Evolutionary conservation across 1,140 invertebrate species (phyloP).

Genomic region (Amphibalanus amphitrite): DNA sequence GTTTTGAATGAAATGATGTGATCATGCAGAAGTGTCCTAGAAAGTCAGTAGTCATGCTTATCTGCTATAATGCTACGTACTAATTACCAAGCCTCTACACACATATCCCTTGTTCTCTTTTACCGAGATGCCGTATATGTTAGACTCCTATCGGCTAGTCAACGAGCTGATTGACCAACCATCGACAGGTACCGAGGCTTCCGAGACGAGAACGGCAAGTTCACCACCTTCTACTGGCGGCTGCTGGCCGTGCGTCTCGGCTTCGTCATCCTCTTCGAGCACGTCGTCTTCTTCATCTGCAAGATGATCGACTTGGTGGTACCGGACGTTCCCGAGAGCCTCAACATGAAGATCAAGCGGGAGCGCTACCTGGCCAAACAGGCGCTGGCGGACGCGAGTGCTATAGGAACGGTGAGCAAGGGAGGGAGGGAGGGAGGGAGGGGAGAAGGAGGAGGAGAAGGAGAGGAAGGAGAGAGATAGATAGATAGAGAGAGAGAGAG

Average conservation of each 20-base stretch:
- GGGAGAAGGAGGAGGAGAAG: neutral
- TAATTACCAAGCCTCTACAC: too few relatives aligned
- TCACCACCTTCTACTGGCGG: constrained; percentile 56
- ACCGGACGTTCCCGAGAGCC: constrained; percentile 37
- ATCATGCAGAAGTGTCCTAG: too few relatives aligned
- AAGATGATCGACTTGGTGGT: constrained; percentile 38
- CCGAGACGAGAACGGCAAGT: constrained; percentile 38
- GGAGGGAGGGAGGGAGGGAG: neutral
- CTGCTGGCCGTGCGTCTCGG: constrained; percentile 53
- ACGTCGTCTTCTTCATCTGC: constrained; percentile 40
- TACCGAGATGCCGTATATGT: too few relatives aligned
- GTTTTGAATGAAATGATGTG: too few relatives aligned
- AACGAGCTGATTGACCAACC: too few relatives aligned
- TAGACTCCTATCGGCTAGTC: too few relatives aligned
- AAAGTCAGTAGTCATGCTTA: too few relatives aligned
- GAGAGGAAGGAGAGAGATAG: neutral
- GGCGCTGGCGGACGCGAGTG: constrained; percentile 34
- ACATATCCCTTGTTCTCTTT: too few relatives aligned
- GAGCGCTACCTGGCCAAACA: constrained; percentile 43
- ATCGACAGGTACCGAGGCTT: constrained; percentile 38
- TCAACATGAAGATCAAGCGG: constrained; percentile 41
- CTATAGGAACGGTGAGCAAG: constrained; percentile 16
- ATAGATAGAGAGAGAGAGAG: neutral
- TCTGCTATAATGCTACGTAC: too few relatives aligned
- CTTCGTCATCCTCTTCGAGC: constrained; percentile 59